Conservation (phyloP, 2,797 vertebrate genomes). For the Psittacula echo region DNA sequence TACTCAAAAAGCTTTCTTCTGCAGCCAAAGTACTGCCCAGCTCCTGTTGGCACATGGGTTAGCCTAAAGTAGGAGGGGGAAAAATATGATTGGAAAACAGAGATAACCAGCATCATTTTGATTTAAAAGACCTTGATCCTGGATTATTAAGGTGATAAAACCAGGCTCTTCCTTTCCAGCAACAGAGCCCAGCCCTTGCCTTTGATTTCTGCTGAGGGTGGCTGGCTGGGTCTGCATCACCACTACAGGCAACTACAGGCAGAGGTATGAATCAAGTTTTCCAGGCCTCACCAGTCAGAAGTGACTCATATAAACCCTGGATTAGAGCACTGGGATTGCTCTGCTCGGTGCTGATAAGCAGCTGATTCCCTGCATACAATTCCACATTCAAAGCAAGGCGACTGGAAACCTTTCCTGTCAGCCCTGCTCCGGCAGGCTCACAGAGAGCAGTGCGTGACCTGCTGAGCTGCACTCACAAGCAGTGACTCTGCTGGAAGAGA, state of each 20-base stretch:
- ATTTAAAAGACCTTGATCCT: not conserved
- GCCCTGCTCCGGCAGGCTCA: conserved; percentile 18
- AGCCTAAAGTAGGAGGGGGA: not conserved
- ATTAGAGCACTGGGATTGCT: conserved; percentile 56
- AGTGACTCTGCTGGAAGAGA: not conserved
- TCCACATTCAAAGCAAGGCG: conserved; percentile 59
- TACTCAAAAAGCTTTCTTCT: not conserved
- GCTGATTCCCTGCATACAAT: conserved; percentile 59
- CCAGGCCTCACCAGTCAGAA: conserved; percentile 58
- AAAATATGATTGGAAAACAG: not conserved
- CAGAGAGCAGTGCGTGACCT: not conserved
- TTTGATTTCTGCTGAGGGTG: conserved; percentile 37
- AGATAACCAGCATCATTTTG: not conserved
- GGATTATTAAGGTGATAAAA: not conserved
- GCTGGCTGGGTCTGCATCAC: not conserved
- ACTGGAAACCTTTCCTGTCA: conserved; percentile 63
- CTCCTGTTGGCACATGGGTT: not conserved
- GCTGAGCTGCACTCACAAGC: not conserved
- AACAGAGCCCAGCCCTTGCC: conserved; percentile 8
- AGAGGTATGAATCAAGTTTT: conserved; percentile 58
- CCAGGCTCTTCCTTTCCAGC: conserved; percentile 10
- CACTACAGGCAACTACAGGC: conserved; percentile 48
- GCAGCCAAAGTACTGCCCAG: not conserved
- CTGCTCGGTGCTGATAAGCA: conserved; percentile 63
- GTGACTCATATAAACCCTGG: conserved; percentile 60